phyloP scores from a whole-genome alignment of 1,140 invertebrate genomes.

The Cotesia typhae region DNA sequence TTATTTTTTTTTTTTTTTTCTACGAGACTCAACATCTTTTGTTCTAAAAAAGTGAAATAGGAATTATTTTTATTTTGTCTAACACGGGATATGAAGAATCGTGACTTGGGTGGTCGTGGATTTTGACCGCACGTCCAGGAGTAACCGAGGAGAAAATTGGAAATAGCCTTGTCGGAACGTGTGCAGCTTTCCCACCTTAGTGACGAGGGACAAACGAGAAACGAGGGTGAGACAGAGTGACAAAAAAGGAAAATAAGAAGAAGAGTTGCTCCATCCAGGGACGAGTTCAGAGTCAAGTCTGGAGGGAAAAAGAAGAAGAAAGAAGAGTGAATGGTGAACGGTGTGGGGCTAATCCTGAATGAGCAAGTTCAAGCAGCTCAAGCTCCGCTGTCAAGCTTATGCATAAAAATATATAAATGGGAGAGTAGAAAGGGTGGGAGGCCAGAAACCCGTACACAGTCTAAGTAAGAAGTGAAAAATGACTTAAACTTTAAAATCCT shows the following conservation, averaged over 20 bases:
- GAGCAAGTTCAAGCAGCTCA: background rate
- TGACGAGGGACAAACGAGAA: slow-evolving; percentile 33
- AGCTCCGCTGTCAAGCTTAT: slow-evolving; percentile 21
- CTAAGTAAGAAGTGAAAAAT: slow-evolving; percentile 49
- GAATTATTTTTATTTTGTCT: slow-evolving; percentile 2
- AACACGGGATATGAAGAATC: slow-evolving; percentile 34
- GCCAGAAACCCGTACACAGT: too few relatives aligned
- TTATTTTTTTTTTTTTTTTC: background rate
- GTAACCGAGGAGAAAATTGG: slow-evolving; percentile 44
- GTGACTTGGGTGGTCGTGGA: slow-evolving; percentile 29
- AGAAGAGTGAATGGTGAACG: background rate
- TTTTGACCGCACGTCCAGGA: slow-evolving; percentile 41
- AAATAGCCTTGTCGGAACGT: slow-evolving; percentile 35
- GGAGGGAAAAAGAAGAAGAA: slow-evolving; percentile 6
- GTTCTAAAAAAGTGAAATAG: too few relatives aligned
- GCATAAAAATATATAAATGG: slow-evolving; percentile 16
- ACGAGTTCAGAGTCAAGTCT: background rate
- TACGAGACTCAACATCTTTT: too few relatives aligned
- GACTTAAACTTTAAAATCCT: slow-evolving; percentile 47
- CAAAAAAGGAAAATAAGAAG: slow-evolving; percentile 16
- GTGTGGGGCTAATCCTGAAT: background rate
- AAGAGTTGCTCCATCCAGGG: background rate
- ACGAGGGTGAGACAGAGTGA: slow-evolving; percentile 26
- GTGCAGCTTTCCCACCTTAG: slow-evolving; percentile 28
- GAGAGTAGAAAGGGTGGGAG: slow-evolving; percentile 22